phyloP scores from a whole-genome alignment of 2,888 invertebrate species.

The Lacanobia oleracea region DNA sequence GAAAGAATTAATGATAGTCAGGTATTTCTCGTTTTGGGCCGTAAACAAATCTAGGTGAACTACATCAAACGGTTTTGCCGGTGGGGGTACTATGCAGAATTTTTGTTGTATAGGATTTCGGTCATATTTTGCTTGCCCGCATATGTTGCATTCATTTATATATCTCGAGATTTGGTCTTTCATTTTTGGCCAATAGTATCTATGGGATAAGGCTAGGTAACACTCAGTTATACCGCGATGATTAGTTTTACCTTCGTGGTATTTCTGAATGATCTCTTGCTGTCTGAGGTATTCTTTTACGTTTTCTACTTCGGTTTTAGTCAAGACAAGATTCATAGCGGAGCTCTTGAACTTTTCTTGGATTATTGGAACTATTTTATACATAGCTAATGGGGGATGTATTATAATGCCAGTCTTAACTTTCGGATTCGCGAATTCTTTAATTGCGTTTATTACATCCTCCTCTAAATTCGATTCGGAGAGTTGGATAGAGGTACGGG shows the following conservation, averaged over 20 bases:
- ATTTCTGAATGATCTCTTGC: slow-evolving; percentile 14
- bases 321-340: slow-evolving; percentile 25
- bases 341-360: slow-evolving; percentile 48
- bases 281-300: slow-evolving; percentile 16
- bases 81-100: slow-evolving; percentile 13
- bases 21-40: slow-evolving; percentile 16
- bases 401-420: slow-evolving; percentile 20
- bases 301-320: slow-evolving; percentile 5
- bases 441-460: slow-evolving; percentile 5
- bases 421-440: slow-evolving; percentile 9
- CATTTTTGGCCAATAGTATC: slow-evolving; percentile 24
- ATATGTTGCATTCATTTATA: slow-evolving; percentile 5
- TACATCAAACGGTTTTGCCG: slow-evolving; percentile 13
- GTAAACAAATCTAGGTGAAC: slow-evolving; percentile 25
- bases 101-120: slow-evolving; percentile 15
- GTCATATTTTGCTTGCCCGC: slow-evolving; percentile 17
- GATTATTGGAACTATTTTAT: slow-evolving; percentile 41
- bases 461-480: slow-evolving; percentile 10
- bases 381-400: slow-evolving; percentile 16
- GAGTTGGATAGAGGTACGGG: slow-evolving; percentile 5
- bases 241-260: slow-evolving; percentile 14
- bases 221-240: slow-evolving; percentile 25
- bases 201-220: slow-evolving; percentile 2
- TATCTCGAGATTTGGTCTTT: slow-evolving; percentile 2
- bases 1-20: slow-evolving; percentile 21